Evolutionary conservation across 35 echinoderm and acorn worm genomes (phyloP), one percentile per base, ranked within the genome.

Genomic region (Ptychodera flava): DNA sequence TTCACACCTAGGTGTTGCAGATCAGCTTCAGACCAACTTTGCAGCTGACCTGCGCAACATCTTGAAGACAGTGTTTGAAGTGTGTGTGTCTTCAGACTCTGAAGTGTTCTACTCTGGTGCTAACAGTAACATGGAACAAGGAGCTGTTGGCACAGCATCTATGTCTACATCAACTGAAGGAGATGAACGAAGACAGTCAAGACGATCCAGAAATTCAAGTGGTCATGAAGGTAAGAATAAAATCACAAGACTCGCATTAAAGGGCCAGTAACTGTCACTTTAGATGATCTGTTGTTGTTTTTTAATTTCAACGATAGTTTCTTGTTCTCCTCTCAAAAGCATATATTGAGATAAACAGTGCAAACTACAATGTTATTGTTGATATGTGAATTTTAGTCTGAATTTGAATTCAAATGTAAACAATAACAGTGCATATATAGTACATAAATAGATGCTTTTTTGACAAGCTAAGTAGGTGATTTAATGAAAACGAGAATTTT

Each of bases 11-110:
- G 95, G 95, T 81, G 95, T 97, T 28, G 95, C 95, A 32, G 95
- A 97, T 88, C 95, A 97, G 38, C 92, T 97, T 0, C 95, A 97
- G 87, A 93, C 95, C 31, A 97, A 97, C 87, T 97, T 91, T 80
- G 95, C 92, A 80, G 93, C 91, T 85, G 95, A 97, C 33, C 83
- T 97, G 14, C 84, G 95, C 27, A 92, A 89, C 88, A 97, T 97
- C 85, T 78, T 97, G 32, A 97, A 97, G 84, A 92, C 89, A 31
- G 95, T 97, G 28, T 97, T 97, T 85, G 93, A 95, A 77, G 90
- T 95, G 34, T 89, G 84, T 32, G 88, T 85, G 0, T 80, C 37
- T 35, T 85, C 37, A 32, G 76, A 0, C 33, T 37, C 32, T 31
- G 16, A 22, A 37, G 86, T 15, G 77, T 34, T 64, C 37, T 90